Evolutionary conservation across 2,113 vertebrate species (phyloP).

Genomic region (Stegostoma tigrinum): DNA sequence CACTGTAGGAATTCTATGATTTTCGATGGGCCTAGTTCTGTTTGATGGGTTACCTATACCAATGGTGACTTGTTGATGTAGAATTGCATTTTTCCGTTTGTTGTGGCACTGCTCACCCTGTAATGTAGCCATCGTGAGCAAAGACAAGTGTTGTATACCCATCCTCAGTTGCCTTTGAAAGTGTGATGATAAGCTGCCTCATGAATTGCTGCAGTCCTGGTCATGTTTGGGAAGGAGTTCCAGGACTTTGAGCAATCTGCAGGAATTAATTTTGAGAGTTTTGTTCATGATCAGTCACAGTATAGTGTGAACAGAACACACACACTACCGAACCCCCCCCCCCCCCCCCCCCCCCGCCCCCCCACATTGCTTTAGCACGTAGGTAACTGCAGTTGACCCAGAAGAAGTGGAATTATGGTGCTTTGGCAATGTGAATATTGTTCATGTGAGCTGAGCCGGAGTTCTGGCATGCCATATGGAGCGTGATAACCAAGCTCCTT

Average conservation of each 20-base stretch:
- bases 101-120: not conserved
- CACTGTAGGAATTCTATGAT: not conserved
- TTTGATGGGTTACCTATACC: not conserved
- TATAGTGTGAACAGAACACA: not conserved
- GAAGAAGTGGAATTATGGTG: not conserved
- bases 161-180: not conserved
- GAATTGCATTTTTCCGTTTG: not conserved
- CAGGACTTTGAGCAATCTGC: no score
- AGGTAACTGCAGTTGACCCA: not conserved
- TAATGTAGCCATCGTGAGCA: not conserved
- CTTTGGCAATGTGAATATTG: not conserved
- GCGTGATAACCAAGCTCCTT: not conserved
- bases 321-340: no score
- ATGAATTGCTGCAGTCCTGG: not conserved
- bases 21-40: not conserved
- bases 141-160: not conserved
- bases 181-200: not conserved
- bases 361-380: no score
- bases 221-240: not conserved
- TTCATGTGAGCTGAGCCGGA: not conserved
- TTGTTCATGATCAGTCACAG: not conserved
- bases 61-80: not conserved
- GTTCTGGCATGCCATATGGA: no score
- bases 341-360: no score
- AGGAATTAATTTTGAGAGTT: not conserved